These are phyloP conservation scores for Melitaea cinxia DNA, from an alignment of 1,140 invertebrate genomes.

Conservation along the genomic window DNA sequence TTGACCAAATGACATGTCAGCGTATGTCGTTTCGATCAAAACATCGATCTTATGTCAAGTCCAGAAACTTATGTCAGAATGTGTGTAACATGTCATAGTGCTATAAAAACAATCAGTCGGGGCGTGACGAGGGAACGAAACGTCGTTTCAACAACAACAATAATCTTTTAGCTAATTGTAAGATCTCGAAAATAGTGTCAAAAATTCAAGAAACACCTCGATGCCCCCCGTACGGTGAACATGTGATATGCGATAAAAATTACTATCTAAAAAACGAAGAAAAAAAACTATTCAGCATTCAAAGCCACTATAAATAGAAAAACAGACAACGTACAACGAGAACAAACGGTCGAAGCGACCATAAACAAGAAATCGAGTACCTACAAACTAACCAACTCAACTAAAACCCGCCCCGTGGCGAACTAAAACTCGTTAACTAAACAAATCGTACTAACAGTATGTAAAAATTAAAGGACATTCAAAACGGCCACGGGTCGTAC, in stretches of 20 bases:
- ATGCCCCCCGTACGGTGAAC: slow-evolving; percentile 61
- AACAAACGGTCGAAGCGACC: slow-evolving; percentile 55
- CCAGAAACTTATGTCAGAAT: too few relatives aligned
- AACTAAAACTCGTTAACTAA: slow-evolving; percentile 39
- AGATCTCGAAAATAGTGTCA: slow-evolving; percentile 35
- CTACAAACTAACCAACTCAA: slow-evolving; percentile 58
- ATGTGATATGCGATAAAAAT: slow-evolving; percentile 69
- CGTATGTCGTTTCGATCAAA: too few relatives aligned
- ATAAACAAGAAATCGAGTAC: slow-evolving; percentile 61
- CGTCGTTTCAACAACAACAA: slow-evolving; percentile 14
- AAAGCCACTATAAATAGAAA: slow-evolving; percentile 54
- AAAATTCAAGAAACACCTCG: slow-evolving; percentile 58
- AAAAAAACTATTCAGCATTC: slow-evolving; percentile 42
- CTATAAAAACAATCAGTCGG: background rate
- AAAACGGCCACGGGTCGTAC: slow-evolving; percentile 37
- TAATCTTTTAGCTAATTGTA: slow-evolving; percentile 40
- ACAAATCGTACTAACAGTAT: slow-evolving; percentile 42
- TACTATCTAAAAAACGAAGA: slow-evolving; percentile 68
- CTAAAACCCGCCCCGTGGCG: slow-evolving; percentile 31
- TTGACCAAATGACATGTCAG: too few relatives aligned
- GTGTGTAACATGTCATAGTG: too few relatives aligned
- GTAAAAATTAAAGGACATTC: slow-evolving; percentile 48
- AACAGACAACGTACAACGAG: slow-evolving; percentile 72
- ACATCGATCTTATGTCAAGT: too few relatives aligned
- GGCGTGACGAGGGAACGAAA: slow-evolving; percentile 12